Conservation (phyloP, 2,888 invertebrate genomes). For the Antheraea yamamai region DNA sequence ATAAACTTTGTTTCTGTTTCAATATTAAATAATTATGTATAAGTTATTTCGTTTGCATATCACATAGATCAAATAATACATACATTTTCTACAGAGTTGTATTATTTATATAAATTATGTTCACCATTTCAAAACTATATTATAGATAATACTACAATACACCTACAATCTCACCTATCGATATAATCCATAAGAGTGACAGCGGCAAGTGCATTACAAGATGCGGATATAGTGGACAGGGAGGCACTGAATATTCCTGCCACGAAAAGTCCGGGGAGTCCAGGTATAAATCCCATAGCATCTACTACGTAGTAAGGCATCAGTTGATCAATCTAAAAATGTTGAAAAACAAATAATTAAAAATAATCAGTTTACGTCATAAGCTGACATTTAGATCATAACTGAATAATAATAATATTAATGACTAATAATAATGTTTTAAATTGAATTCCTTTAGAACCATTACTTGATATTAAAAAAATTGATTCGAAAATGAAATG, state of each 20-base stretch:
- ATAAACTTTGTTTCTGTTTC: too few relatives aligned
- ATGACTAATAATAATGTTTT: too few relatives aligned
- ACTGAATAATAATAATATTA: too few relatives aligned
- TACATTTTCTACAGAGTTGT: too few relatives aligned
- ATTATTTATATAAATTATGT: too few relatives aligned
- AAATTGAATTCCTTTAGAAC: too few relatives aligned
- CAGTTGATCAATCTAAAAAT: conserved; percentile 84
- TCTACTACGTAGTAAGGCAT: conserved; percentile 91
- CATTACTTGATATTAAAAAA: too few relatives aligned
- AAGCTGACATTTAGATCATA: too few relatives aligned
- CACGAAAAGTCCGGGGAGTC: conserved; percentile 93
- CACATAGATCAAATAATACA: not conserved
- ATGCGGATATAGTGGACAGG: conserved; percentile 94
- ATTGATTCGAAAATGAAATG: too few relatives aligned
- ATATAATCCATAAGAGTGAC: conserved; percentile 95
- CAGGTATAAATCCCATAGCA: conserved; percentile 85
- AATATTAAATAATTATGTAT: not conserved
- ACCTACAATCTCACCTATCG: conserved; percentile 52
- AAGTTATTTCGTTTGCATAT: not conserved
- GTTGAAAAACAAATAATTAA: not conserved
- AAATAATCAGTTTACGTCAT: too few relatives aligned
- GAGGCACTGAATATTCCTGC: conserved; percentile 96
- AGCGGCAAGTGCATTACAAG: conserved; percentile 94
- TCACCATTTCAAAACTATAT: not conserved
- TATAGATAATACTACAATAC: not conserved